Evolutionary conservation across 2,888 invertebrate genomes (phyloP), one percentile per base, ranked within the genome.

Genomic region (Neoscelio sp.): DNA sequence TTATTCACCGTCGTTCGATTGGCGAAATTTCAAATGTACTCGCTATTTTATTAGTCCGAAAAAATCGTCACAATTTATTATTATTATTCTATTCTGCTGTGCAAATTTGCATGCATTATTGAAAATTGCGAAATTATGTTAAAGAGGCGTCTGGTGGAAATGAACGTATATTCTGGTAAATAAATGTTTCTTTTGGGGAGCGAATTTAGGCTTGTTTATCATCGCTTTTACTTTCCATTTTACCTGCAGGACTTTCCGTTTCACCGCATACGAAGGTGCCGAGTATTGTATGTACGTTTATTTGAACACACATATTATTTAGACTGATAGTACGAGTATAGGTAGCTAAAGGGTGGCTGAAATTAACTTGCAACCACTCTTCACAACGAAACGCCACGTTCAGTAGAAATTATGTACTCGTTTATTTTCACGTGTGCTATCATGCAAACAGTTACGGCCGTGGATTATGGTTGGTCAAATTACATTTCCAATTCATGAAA

Each of bases 401-500:
- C 65, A 50, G 82, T 71, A 71, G 82, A 82, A 85, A 88, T 88
- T 87, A 88, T 87, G 86, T 85, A 85, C 87, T 86, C 88, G 87
- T 89, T 89, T 88, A 87, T 86, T 86, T 84, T 84, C 86, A 82
- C 82, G 82, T 84, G 84, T 82, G 75, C 82, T 85, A 87, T 88
- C 87, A 87, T 86, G 87, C 85, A 86, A 88, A 86, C 87, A 85
- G 87, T 88, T 88, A 87, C 85, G 84, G 82, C 83, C 78, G 74
- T 52, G 74, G 83, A 60, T 71, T 80, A 65, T 78, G 82, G 80
- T 82, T 80, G 85, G 85, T 87, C 85, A 89, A 89, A 89, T 89
- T 89, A 89, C 89, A 89, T 89, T 89, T 89, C 88, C 89, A 89
- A 89, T 89, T 89, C 89, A 89, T 89, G 89, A 89, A 89, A 89